These are phyloP conservation scores for Lepidostoma basale DNA, from an alignment of 1,140 invertebrate genomes.

Conservation along the genomic window DNA sequence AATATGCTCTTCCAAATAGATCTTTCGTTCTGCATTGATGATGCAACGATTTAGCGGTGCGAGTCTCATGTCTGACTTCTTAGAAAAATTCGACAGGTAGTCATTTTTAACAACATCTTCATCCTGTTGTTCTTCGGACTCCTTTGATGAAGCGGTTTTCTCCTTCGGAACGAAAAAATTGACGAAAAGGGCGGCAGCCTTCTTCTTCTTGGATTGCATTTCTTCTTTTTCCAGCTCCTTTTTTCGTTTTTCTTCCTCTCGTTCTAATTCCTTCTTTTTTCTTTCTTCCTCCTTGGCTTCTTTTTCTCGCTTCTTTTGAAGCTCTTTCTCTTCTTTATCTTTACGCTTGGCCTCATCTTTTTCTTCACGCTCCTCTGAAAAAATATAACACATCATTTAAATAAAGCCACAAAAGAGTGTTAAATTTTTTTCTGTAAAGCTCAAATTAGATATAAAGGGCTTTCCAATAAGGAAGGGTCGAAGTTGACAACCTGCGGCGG, in stretches of 20 bases:
- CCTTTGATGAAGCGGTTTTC: constrained; percentile 54
- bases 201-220: constrained; percentile 73
- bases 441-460: no score
- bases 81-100: constrained; percentile 57
- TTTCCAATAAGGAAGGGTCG: no score
- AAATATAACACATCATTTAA: not conserved
- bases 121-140: constrained; percentile 52
- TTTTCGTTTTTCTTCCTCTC: constrained; percentile 67
- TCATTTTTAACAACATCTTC: constrained; percentile 49
- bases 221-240: constrained; percentile 67
- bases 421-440: no score
- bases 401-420: no score
- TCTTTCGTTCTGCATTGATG: constrained; percentile 60
- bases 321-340: constrained; percentile 64
- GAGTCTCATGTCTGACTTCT: constrained; percentile 88
- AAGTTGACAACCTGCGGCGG: no score
- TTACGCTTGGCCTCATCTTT: constrained; percentile 61
- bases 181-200: constrained; percentile 74
- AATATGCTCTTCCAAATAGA: constrained; percentile 60
- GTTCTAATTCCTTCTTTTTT: constrained; percentile 63
- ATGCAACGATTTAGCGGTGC: constrained; percentile 68
- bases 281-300: constrained; percentile 69
- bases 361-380: constrained; percentile 49
- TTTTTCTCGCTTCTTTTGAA: constrained; percentile 61
- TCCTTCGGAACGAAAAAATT: constrained; percentile 82